Evolutionary conservation across 2,113 vertebrate species (phyloP).

Genomic region (Propithecus coquereli): DNA sequence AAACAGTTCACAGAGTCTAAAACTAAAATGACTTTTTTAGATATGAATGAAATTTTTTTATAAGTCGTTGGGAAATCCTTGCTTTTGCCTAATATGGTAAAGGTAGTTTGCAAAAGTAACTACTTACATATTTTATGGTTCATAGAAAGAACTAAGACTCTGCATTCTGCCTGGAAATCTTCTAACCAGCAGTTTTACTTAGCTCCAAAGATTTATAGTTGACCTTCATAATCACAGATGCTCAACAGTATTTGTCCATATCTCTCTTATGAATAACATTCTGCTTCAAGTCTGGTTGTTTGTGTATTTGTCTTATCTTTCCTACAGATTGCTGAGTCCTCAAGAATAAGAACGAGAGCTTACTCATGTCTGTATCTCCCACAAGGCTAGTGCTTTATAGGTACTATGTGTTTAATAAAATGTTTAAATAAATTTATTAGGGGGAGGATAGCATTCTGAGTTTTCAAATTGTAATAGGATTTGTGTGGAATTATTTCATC

Average conservation of each 20-base stretch:
- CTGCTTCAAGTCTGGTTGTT: neutral
- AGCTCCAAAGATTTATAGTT: constrained; percentile 40
- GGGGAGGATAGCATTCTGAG: neutral
- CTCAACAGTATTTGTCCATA: neutral
- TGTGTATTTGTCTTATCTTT: constrained; percentile 37
- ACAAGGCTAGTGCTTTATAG: neutral
- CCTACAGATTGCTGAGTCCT: constrained; percentile 36
- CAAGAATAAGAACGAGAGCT: constrained; percentile 5
- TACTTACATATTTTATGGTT: constrained; percentile 17
- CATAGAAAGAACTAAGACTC: neutral
- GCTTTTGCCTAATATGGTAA: constrained; percentile 18
- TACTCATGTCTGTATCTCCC: constrained; percentile 19
- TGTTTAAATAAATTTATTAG: neutral
- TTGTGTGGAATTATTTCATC: neutral
- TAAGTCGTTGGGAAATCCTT: constrained; percentile 17
- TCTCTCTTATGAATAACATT: neutral
- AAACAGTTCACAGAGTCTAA: neutral
- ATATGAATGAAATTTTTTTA: neutral
- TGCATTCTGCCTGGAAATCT: constrained; percentile 15
- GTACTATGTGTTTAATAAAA: neutral
- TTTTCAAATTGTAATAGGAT: neutral
- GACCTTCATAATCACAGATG: constrained; percentile 53
- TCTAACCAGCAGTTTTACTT: constrained; percentile 45
- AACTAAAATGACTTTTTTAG: constrained; percentile 6
- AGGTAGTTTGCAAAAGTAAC: constrained; percentile 21